phyloP scores from a whole-genome alignment of 2,797 vertebrate genomes.

The Semaprochilodus insignis region DNA sequence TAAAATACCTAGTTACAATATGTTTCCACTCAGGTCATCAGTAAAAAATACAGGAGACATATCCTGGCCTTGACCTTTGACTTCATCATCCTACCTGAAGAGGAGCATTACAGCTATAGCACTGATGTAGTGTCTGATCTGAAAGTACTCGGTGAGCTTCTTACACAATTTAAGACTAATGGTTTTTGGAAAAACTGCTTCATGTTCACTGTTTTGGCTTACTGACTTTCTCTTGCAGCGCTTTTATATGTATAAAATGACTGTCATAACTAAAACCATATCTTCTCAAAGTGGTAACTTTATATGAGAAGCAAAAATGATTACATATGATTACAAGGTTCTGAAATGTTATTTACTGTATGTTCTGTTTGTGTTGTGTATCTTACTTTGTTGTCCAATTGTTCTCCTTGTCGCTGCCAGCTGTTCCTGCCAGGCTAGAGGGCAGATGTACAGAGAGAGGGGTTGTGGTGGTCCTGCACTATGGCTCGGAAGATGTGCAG shows the following conservation, averaged over 20 bases:
- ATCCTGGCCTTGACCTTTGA: slow-evolving; percentile 64
- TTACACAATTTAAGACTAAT: not conserved
- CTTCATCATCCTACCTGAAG: slow-evolving; percentile 57
- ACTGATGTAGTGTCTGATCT: slow-evolving; percentile 54
- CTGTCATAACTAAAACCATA: too few relatives aligned
- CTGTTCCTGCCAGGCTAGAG: slow-evolving; percentile 49
- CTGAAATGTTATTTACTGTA: too few relatives aligned
- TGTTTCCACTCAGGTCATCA: slow-evolving; percentile 62
- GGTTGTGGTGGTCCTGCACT: slow-evolving; percentile 53
- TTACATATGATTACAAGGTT: too few relatives aligned
- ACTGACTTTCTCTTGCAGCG: too few relatives aligned
- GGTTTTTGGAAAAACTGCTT: too few relatives aligned
- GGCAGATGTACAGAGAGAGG: slow-evolving; percentile 49
- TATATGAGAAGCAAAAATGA: too few relatives aligned
- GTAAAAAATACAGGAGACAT: slow-evolving; percentile 58
- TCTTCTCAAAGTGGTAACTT: not conserved
- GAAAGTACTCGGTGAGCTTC: slow-evolving; percentile 59
- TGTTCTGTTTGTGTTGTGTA: too few relatives aligned
- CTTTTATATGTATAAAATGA: too few relatives aligned
- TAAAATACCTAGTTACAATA: not conserved
- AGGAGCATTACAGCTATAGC: slow-evolving; percentile 63
- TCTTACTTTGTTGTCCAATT: not conserved
- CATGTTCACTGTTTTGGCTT: not conserved
- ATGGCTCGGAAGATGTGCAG: slow-evolving; percentile 64
- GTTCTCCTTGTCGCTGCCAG: slow-evolving; percentile 50